Conservation (phyloP, 1,140 invertebrate species). For the Bicyclus anynana region DNA sequence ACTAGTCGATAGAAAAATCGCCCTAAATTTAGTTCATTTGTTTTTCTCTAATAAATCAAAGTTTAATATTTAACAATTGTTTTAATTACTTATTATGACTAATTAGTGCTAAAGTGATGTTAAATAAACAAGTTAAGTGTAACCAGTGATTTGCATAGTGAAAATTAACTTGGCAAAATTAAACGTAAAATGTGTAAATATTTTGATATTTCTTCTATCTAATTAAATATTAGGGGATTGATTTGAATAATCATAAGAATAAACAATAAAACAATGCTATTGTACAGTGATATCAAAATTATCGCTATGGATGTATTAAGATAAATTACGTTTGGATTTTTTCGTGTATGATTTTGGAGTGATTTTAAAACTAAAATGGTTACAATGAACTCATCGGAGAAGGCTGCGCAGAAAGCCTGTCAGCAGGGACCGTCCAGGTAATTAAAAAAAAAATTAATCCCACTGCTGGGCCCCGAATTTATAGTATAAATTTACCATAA, state of each 20-base stretch:
- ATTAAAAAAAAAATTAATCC: too few species aligned
- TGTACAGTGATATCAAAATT: not conserved
- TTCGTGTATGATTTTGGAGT: conserved; percentile 1
- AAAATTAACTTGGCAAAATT: too few species aligned
- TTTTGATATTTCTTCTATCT: not conserved
- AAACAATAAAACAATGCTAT: not conserved
- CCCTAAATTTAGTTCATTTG: conserved; percentile 3
- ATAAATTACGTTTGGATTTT: not conserved
- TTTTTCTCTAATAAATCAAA: not conserved
- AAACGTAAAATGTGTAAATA: not conserved
- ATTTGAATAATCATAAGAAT: not conserved
- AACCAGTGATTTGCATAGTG: not conserved
- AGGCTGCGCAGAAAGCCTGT: conserved; percentile 67
- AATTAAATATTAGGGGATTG: too few species aligned
- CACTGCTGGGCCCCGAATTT: too few species aligned
- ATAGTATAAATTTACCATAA: too few species aligned
- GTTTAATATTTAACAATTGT: not conserved
- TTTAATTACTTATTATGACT: not conserved
- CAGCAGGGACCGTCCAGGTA: conserved; percentile 69
- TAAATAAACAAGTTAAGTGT: not conserved
- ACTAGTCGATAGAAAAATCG: conserved; percentile 26
- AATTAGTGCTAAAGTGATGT: not conserved
- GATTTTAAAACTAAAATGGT: conserved; percentile 65
- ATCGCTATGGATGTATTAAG: not conserved
- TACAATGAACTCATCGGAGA: conserved; percentile 75